phyloP scores from a whole-genome alignment of 2,797 vertebrate species.

The Leucoraja ocellata region DNA sequence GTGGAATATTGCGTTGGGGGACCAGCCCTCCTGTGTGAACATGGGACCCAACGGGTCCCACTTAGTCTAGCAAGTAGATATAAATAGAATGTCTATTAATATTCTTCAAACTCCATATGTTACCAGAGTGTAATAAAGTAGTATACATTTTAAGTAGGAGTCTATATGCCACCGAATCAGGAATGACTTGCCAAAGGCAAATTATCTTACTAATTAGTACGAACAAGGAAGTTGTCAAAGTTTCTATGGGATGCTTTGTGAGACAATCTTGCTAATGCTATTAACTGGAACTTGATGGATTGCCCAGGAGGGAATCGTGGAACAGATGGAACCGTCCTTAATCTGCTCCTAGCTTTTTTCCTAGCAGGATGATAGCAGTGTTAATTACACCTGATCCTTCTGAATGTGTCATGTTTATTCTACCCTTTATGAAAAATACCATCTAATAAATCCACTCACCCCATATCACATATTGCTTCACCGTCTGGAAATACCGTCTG shows the following conservation, averaged over 20 bases:
- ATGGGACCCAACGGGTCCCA: too few species aligned
- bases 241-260: neutral
- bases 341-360: neutral
- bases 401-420: neutral
- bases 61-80: neutral
- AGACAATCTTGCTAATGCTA: neutral
- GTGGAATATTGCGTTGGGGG: too few species aligned
- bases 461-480: neutral
- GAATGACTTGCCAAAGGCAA: neutral
- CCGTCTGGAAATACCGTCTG: neutral
- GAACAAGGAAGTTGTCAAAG: neutral
- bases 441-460: neutral
- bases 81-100: neutral
- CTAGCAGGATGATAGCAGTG: neutral
- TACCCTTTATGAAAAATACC: neutral
- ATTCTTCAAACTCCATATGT: neutral
- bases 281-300: neutral
- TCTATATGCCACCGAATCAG: neutral
- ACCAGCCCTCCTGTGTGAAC: too few species aligned
- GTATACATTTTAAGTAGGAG: neutral
- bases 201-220: neutral
- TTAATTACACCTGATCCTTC: neutral
- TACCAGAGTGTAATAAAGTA: neutral
- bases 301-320: neutral
- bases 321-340: neutral